Evolutionary conservation across 2,113 vertebrate genomes (phyloP).

Genomic region (Isurus oxyrinchus): DNA sequence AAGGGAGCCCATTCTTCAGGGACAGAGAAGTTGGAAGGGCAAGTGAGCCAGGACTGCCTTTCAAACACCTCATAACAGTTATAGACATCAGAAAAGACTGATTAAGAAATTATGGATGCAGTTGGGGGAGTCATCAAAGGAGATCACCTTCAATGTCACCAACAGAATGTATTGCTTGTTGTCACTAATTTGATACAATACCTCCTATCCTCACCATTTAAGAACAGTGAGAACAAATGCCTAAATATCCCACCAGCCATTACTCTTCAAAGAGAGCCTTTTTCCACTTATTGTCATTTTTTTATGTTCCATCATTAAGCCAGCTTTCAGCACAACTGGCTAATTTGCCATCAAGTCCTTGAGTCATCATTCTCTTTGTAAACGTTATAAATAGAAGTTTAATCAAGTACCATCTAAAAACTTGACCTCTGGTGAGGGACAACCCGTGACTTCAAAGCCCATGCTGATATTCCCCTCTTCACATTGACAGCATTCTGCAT

Average conservation of each 20-base stretch:
- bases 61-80: not conserved
- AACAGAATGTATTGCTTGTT: not conserved
- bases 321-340: too few species aligned
- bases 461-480: not conserved
- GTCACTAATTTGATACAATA: not conserved
- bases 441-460: not conserved
- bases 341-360: too few species aligned
- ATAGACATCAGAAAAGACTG: not conserved
- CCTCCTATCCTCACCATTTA: not conserved
- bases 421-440: not conserved
- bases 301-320: too few species aligned
- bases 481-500: not conserved
- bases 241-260: not conserved
- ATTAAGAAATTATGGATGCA: not conserved
- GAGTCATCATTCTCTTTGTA: not conserved
- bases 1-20: not conserved
- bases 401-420: not conserved
- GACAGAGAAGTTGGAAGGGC: not conserved
- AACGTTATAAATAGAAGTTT: not conserved
- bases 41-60: not conserved
- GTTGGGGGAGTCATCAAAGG: not conserved
- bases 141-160: not conserved
- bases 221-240: not conserved
- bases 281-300: not conserved
- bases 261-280: not conserved